Evolutionary conservation across 1,140 invertebrate genomes (phyloP), one percentile per base, ranked within the genome.

Genomic region (Cecropterus lyciades): DNA sequence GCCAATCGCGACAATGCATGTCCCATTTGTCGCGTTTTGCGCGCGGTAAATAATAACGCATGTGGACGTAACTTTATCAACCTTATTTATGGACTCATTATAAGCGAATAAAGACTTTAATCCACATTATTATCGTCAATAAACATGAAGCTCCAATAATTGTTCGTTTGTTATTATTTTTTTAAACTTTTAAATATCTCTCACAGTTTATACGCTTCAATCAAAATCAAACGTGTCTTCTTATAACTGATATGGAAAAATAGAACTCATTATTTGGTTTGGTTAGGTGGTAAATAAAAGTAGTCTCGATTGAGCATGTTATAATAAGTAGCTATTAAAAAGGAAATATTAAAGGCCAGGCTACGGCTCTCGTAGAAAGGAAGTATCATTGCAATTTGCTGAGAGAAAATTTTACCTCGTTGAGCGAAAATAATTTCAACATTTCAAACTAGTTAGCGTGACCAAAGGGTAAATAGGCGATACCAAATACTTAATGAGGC

Each of bases 81-180:
- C 70, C 71, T 86, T 80, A 89, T 90, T 87, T 88, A 87, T 86
- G 67, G 83, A 67, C 80, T 85, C 85, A 89, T 87, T 87, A 89
- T 82, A 20, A 55, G 52, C 27, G 40, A 55, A 30, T 53, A 46
- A 67, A 62, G 43, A 13, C 55, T 59, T 59, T 59, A 59, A 59
- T 17, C 55, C 42, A 16, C 24, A 15, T 45, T 45, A 57, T 45
- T 57, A 13, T 45, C n/a, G n/a, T 14, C 42, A 57, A 24, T 27
- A 57, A 57, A 42, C 20, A 15, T 43, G 16, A 45, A 27, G 27
- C 11, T 52, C n/a, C 24, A 15, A 51, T 20, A 20, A 17, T 3
- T 46, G 0, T 46, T 37, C 33, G 3, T 0, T 1, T 37, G 33
- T 37, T 37, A 37, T 11, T 11, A n/a, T 1, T 37, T 10, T 37